These are phyloP conservation scores for Nycticebus coucang DNA, from an alignment of 2,113 vertebrate species.

Conservation along the genomic window DNA sequence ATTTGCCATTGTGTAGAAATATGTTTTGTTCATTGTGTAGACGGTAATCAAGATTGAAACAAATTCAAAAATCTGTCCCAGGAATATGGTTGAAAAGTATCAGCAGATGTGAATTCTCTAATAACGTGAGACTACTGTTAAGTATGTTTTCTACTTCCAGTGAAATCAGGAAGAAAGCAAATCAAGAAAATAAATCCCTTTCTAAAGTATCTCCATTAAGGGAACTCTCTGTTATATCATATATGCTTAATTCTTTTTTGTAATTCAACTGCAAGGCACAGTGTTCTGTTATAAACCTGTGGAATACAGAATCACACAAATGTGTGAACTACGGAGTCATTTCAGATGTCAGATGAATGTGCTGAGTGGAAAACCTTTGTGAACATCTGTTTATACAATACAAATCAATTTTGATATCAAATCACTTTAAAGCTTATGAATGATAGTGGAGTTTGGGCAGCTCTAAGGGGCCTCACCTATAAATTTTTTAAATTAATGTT, in stretches of 20 bases:
- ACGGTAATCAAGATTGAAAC: slow-evolving; percentile 80
- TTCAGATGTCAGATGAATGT: neutral
- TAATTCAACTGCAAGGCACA: neutral
- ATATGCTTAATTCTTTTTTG: neutral
- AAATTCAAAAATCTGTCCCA: slow-evolving; percentile 75
- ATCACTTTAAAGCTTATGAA: neutral
- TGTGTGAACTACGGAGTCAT: neutral
- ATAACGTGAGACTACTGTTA: slow-evolving; percentile 17
- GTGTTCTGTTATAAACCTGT: neutral
- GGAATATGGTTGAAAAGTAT: slow-evolving; percentile 62
- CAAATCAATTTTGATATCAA: neutral
- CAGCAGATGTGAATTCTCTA: slow-evolving; percentile 62
- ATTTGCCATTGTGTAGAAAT: slow-evolving; percentile 76
- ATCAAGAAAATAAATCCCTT: slow-evolving; percentile 14
- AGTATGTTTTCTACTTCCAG: slow-evolving; percentile 31
- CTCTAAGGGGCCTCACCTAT: neutral
- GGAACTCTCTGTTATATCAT: neutral
- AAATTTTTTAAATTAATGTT: neutral
- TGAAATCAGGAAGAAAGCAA: slow-evolving; percentile 11
- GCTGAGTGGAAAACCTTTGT: neutral
- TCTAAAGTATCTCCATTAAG: neutral
- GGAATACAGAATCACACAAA: neutral
- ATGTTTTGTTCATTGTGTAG: slow-evolving; percentile 77
- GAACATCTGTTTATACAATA: neutral
- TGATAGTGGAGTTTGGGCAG: neutral